Conservation (phyloP, 1,140 invertebrate genomes). For the Zaprionus vittiger region DNA sequence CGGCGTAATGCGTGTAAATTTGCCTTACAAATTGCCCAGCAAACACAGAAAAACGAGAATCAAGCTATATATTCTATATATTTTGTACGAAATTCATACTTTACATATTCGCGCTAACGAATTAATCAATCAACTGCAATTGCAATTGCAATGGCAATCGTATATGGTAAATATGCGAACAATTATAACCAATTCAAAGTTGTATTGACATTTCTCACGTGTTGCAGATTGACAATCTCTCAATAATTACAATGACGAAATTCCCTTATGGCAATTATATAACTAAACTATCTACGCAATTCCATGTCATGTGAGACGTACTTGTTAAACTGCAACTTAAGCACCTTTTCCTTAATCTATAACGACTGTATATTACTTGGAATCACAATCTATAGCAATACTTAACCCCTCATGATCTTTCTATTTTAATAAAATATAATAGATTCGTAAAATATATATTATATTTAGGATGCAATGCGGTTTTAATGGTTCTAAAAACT, state of each 20-base stretch:
- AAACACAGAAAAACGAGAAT: slow-evolving; percentile 39
- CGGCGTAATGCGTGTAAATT: slow-evolving; percentile 28
- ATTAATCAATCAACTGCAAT: slow-evolving; percentile 69
- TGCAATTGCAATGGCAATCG: slow-evolving; percentile 27
- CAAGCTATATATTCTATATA: slow-evolving; percentile 27
- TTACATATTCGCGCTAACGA: slow-evolving; percentile 69
- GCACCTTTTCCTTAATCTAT: not conserved
- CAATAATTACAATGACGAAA: not conserved
- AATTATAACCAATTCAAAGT: slow-evolving; percentile 23
- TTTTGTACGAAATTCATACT: slow-evolving; percentile 11
- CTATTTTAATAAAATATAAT: too few species aligned
- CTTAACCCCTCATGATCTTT: too few species aligned
- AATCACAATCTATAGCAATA: too few species aligned
- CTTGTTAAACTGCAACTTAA: not conserved
- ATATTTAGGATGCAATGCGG: too few species aligned
- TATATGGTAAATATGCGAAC: slow-evolving; percentile 25
- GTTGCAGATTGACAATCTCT: not conserved
- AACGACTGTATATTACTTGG: too few species aligned
- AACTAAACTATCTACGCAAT: not conserved
- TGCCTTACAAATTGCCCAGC: slow-evolving; percentile 49
- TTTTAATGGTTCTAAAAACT: too few species aligned
- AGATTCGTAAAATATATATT: too few species aligned
- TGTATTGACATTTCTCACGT: not conserved
- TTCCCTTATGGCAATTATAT: not conserved
- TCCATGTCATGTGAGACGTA: not conserved